phyloP scores from a whole-genome alignment of 1,140 invertebrate species.

The Papilio xuthus region DNA sequence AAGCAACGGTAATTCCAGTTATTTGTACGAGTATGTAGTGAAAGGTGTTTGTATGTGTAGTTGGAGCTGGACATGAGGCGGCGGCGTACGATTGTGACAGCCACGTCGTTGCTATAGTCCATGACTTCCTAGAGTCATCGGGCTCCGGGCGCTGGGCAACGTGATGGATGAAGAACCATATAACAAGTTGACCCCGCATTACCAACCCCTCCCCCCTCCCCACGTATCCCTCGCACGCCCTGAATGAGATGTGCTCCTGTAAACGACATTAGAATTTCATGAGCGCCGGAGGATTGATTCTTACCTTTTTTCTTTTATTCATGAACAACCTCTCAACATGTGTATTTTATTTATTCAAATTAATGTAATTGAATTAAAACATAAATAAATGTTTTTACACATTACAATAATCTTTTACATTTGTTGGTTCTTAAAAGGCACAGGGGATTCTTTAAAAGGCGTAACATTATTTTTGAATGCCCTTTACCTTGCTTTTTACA shows the following conservation, averaged over 20 bases:
- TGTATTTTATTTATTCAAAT: conserved; percentile 15
- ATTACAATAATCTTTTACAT: too few species aligned
- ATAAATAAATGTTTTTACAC: background rate
- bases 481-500: background rate
- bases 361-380: conserved; percentile 1
- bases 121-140: background rate
- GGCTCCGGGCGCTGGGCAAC: background rate
- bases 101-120: background rate
- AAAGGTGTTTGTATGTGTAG: background rate
- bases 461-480: too few species aligned
- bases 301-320: conserved; percentile 18
- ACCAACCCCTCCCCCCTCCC: background rate
- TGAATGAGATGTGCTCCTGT: conserved; percentile 3
- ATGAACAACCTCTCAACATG: conserved; percentile 7
- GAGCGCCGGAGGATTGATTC: conserved; percentile 9
- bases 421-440: too few species aligned
- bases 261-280: conserved; percentile 7
- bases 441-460: too few species aligned
- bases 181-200: background rate
- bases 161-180: background rate
- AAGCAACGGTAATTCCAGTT: too few species aligned
- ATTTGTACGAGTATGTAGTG: too few species aligned
- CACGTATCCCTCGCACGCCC: too few species aligned
- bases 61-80: background rate
- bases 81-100: background rate